Evolutionary conservation across 2,113 vertebrate genomes (phyloP).

Genomic region (Acanthisitta chloris): DNA sequence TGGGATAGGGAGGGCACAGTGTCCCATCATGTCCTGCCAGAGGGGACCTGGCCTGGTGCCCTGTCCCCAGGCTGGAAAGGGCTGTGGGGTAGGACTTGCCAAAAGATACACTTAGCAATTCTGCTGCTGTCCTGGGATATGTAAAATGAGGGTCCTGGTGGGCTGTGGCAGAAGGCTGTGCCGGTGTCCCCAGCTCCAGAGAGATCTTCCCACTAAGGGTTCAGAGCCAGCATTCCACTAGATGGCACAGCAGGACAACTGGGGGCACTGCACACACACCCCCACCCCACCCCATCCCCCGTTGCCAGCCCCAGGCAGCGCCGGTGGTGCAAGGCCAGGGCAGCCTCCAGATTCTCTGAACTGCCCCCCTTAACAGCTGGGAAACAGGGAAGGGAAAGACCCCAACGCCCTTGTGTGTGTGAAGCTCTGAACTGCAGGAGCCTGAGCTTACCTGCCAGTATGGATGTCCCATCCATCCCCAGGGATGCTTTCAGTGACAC

Average conservation of each 20-base stretch:
- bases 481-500: neutral
- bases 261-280: neutral
- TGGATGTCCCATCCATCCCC: neutral
- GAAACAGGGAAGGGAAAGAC: neutral
- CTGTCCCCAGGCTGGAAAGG: neutral
- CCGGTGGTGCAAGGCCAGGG: neutral
- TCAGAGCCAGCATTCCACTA: neutral
- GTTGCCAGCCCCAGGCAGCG: neutral
- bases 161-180: neutral
- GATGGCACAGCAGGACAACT: neutral
- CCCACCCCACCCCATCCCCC: no score
- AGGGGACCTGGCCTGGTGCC: neutral
- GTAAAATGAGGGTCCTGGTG: neutral
- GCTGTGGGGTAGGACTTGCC: neutral
- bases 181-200: neutral
- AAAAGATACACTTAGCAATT: neutral
- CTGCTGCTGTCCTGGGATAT: no score
- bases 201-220: neutral
- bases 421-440: neutral
- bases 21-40: neutral
- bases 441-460: neutral
- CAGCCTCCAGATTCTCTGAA: neutral
- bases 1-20: neutral
- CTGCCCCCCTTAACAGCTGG: neutral
- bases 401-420: rapidly evolving